phyloP scores from a whole-genome alignment of 2,797 vertebrate species.

The Rhabdophis nuchalis region DNA sequence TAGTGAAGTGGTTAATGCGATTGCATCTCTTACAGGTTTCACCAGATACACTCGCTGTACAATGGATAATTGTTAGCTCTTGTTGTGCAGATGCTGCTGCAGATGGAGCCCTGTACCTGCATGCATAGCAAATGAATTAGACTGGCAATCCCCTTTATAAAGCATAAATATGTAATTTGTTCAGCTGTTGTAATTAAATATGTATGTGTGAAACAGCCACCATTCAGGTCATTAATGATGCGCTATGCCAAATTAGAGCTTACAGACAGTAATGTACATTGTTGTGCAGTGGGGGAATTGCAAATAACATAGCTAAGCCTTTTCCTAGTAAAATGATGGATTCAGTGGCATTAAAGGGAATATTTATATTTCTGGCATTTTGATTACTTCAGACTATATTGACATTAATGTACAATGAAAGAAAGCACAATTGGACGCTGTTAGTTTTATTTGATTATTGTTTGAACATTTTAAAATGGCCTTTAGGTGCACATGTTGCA shows the following conservation, averaged over 20 bases:
- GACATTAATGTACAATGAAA: slow-evolving; percentile 63
- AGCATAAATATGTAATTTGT: slow-evolving; percentile 99
- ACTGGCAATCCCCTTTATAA: slow-evolving; percentile 88
- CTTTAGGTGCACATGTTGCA: slow-evolving; percentile 62
- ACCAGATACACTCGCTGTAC: slow-evolving; percentile 77
- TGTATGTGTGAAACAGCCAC: slow-evolving; percentile 94
- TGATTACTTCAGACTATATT: slow-evolving; percentile 73
- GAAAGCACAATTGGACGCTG: slow-evolving; percentile 63
- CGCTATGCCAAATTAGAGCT: slow-evolving; percentile 86
- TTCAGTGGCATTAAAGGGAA: slow-evolving; percentile 74
- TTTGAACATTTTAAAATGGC: slow-evolving; percentile 65
- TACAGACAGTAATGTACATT: slow-evolving; percentile 83
- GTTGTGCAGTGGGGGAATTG: slow-evolving; percentile 80
- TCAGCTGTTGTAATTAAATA: slow-evolving; percentile 99
- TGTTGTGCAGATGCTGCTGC: slow-evolving; percentile 91
- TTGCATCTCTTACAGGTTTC: slow-evolving; percentile 77
- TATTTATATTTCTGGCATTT: slow-evolving; percentile 75
- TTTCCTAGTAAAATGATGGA: slow-evolving; percentile 72
- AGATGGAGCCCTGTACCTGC: slow-evolving; percentile 96
- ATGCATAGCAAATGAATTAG: slow-evolving; percentile 91
- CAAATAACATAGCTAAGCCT: slow-evolving; percentile 76
- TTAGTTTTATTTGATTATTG: slow-evolving; percentile 67
- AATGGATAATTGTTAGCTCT: slow-evolving; percentile 86
- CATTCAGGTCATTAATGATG: slow-evolving; percentile 92
- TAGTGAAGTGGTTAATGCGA: slow-evolving; percentile 73